phyloP scores from a whole-genome alignment of 2,888 invertebrate species.

The Sminthurinus aureus region DNA sequence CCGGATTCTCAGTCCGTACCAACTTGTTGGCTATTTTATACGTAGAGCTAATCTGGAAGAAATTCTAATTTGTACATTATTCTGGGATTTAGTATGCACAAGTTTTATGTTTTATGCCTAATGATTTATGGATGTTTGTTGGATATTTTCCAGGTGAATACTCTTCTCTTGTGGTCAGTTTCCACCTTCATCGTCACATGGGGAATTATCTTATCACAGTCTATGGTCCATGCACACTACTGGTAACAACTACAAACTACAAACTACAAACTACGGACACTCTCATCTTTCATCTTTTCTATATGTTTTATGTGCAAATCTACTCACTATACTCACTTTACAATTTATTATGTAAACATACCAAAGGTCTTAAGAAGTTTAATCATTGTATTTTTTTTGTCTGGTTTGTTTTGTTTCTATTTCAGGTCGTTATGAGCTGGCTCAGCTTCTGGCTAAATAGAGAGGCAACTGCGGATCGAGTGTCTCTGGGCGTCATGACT shows the following conservation, averaged over 20 bases:
- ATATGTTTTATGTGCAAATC: no score
- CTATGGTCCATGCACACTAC: slow-evolving; percentile 66
- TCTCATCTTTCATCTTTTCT: no score
- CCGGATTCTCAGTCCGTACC: no score
- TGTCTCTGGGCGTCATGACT: slow-evolving; percentile 72
- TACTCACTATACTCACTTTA: no score
- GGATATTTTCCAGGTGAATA: slow-evolving; percentile 62
- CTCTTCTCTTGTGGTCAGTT: slow-evolving; percentile 66
- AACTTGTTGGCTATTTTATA: not conserved
- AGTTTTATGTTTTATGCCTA: not conserved
- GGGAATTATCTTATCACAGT: slow-evolving; percentile 73
- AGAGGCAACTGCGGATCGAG: slow-evolving; percentile 65
- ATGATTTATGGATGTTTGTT: not conserved
- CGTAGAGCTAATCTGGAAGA: not conserved
- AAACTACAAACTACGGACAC: no score
- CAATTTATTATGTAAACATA: not conserved
- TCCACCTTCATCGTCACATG: slow-evolving; percentile 72
- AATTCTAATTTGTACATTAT: no score
- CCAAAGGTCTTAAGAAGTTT: not conserved
- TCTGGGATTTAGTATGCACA: not conserved
- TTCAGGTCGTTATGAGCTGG: slow-evolving; percentile 80
- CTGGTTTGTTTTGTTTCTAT: not conserved
- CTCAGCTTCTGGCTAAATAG: slow-evolving; percentile 86
- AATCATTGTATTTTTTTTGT: slow-evolving; percentile 8
- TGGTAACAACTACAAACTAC: slow-evolving; percentile 61